phyloP scores from a whole-genome alignment of 2,797 vertebrate genomes.

The Iguana delicatissima region DNA sequence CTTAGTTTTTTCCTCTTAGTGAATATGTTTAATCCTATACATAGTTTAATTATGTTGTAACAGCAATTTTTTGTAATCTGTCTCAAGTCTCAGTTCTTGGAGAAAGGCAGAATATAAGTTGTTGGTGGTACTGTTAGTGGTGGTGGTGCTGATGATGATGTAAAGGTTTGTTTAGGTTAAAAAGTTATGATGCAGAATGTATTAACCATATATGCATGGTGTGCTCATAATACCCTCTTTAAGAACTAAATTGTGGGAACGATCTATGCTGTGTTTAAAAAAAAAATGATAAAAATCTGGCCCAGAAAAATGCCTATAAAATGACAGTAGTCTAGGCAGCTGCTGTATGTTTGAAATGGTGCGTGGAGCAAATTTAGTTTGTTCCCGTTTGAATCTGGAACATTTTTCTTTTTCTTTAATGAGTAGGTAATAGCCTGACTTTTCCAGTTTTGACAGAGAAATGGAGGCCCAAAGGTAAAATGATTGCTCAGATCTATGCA shows the following conservation, averaged over 20 bases:
- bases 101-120: too few relatives aligned
- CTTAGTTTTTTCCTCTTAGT: too few relatives aligned
- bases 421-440: neutral
- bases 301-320: neutral
- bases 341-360: neutral
- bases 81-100: too few relatives aligned
- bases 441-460: slow-evolving; percentile 23
- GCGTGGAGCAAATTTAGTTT: neutral
- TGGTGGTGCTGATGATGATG: too few relatives aligned
- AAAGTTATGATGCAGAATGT: neutral
- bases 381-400: neutral
- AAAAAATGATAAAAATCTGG: neutral
- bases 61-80: too few relatives aligned
- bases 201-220: neutral
- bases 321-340: neutral
- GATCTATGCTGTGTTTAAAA: neutral
- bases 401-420: slow-evolving; percentile 18
- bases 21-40: too few relatives aligned
- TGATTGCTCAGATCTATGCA: neutral
- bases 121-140: too few relatives aligned
- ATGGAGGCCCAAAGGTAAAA: slow-evolving; percentile 33
- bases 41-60: too few relatives aligned
- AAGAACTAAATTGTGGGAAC: neutral
- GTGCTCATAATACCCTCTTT: neutral
- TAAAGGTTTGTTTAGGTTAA: neutral